Evolutionary conservation across 2,113 vertebrate species (phyloP), one percentile per base, ranked within the genome.

Genomic region (Colossoma macropomum): DNA sequence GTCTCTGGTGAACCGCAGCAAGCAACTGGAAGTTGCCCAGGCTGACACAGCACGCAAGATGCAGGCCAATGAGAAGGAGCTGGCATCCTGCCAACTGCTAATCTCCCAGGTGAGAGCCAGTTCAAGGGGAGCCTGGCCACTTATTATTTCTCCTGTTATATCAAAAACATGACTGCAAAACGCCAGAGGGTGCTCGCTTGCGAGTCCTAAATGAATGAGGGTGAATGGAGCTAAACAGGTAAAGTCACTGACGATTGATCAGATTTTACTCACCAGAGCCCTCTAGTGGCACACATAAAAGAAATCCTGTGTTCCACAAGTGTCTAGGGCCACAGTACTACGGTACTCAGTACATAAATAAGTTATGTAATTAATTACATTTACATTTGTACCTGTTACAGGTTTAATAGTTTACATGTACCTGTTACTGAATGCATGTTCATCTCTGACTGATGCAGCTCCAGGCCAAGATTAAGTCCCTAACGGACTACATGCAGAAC

Each of bases 401-500:
- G 7, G 34, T 3, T 38, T 38, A 38, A 7, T 7, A 45, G 41
- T 4, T 45, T 11, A 45, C 41, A 45, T 15, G 50, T 23, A 15
- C 21, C 19, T 23, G 17, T 56, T 3, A 45, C 50, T 56, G 54
- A 56, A 3, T 4, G 30, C 41, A 11, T 78, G 72, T 38, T 21
- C 62, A 59, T 68, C 9, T 32, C 4, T 77, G 59, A 32, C 19
- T 62, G 32, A 54, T 69, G 25, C 84, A 97, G 96, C 96, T 96
- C 0, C 96, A 97, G 81, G 96, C 96, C 45, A 97, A 97, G 94
- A 97, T 97, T 87, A 96, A 95, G 66, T 97, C 96, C 80, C 92
- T 97, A 75, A 97, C 95, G 0, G 96, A 97, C 90, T 96, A 96
- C 92, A 96, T 96, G 95, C 96, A 97, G 85, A 97, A 96, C 68